phyloP scores from a whole-genome alignment of 2,113 vertebrate species.

The Melospiza georgiana region DNA sequence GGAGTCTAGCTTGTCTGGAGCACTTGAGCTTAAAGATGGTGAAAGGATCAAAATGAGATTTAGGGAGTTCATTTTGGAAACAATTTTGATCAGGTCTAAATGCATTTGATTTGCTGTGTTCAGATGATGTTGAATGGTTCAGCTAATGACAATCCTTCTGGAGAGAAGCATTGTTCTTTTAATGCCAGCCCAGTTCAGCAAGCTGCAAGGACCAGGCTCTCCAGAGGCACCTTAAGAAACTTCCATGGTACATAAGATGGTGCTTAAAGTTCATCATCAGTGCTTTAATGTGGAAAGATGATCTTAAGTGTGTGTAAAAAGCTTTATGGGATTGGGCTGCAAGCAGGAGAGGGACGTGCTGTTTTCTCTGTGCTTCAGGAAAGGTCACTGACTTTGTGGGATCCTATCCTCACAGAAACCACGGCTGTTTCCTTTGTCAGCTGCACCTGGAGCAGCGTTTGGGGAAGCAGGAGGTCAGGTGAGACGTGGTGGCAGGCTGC shows the following conservation, averaged over 20 bases:
- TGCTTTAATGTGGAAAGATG: not conserved
- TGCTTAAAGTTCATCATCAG: not conserved
- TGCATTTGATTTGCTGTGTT: not conserved
- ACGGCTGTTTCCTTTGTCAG: not conserved
- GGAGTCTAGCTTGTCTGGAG: not conserved
- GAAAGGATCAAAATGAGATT: not conserved
- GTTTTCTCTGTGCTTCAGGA: not conserved
- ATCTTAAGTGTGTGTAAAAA: not conserved
- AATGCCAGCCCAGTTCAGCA: not conserved
- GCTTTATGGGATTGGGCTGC: not conserved
- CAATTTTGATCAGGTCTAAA: not conserved
- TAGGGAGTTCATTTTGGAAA: not conserved
- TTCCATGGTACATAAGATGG: not conserved
- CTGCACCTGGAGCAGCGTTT: not conserved
- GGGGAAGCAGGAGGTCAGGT: not conserved
- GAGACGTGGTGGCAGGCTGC: not conserved
- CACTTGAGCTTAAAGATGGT: not conserved
- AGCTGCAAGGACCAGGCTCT: not conserved
- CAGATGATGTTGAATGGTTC: not conserved
- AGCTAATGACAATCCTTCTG: fast-evolving
- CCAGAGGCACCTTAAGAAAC: not conserved
- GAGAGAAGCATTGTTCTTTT: not conserved
- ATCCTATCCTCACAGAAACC: not conserved
- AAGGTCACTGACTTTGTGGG: not conserved
- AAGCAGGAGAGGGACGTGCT: not conserved